Evolutionary conservation across 53 echinoderm and acorn worm genomes (phyloP).

Genomic region (Mesocentrotus franciscanus): DNA sequence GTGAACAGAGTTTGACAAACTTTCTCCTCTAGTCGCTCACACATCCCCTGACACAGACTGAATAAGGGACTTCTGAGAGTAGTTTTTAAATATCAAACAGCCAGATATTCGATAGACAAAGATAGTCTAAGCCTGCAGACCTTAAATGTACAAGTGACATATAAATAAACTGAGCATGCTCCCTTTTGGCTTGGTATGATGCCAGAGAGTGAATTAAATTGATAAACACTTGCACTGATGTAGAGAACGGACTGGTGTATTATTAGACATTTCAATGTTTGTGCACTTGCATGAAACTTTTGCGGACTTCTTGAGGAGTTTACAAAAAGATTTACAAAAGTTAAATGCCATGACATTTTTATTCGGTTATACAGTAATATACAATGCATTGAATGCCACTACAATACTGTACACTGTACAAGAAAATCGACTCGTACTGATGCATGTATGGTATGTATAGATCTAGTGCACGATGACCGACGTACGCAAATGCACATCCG

Average conservation of each 20-base stretch:
- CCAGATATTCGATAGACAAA: not conserved
- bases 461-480: no score
- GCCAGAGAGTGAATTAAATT: not conserved
- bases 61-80: slow-evolving; percentile 16
- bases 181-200: not conserved
- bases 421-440: no score
- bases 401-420: no score
- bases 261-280: not conserved
- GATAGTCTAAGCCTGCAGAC: slow-evolving; percentile 20
- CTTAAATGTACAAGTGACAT: not conserved
- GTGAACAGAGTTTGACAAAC: not conserved
- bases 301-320: no score
- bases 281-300: no score
- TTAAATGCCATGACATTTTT: no score
- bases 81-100: slow-evolving; percentile 36
- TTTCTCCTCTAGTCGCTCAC: not conserved
- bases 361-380: no score
- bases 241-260: not conserved
- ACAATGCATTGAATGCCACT: no score
- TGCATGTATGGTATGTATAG: no score
- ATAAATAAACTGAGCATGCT: not conserved
- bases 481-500: no score
- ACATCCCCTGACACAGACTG: slow-evolving; percentile 34
- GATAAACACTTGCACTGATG: not conserved
- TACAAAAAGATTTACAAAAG: no score